Conservation (phyloP, 35 echinoderm and acorn worm species). For the Acanthaster planci region DNA sequence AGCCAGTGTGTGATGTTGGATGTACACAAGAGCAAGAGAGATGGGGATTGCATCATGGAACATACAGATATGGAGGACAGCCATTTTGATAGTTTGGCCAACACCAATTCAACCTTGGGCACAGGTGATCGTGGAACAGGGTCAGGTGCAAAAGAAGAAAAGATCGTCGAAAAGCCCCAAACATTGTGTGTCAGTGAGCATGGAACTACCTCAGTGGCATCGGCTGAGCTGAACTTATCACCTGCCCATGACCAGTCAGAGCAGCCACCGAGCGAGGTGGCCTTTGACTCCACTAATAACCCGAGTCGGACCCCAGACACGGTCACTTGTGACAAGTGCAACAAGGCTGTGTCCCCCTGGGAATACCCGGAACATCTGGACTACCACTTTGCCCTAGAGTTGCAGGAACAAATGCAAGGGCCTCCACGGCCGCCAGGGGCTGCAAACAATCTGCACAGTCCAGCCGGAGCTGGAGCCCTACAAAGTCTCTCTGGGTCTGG, state of each 20-base stretch:
- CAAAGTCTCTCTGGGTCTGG: not conserved
- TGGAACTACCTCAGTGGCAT: not conserved
- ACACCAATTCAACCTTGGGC: not conserved
- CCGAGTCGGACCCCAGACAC: slow-evolving; percentile 44
- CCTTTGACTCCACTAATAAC: not conserved
- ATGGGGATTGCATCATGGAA: too few species aligned
- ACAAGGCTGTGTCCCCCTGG: slow-evolving; percentile 64
- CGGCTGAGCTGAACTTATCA: not conserved
- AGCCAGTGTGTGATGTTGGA: not conserved
- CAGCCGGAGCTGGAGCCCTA: not conserved
- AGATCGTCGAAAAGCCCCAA: not conserved
- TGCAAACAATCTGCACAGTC: not conserved
- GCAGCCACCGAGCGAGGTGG: not conserved
- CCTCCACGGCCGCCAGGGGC: not conserved
- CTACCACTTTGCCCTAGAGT: slow-evolving; percentile 81
- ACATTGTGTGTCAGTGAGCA: not conserved
- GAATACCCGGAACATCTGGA: slow-evolving; percentile 93
- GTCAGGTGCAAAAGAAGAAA: not conserved
- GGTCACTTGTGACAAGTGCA: slow-evolving; percentile 81
- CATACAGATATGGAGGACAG: too few species aligned
- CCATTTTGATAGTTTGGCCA: too few species aligned
- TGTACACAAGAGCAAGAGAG: too few species aligned
- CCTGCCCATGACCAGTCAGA: not conserved
- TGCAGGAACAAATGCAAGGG: slow-evolving; percentile 59
- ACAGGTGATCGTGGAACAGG: not conserved